A percentile compares a stretch with the other conserved stretches of the same genome.
These are phyloP conservation scores for Halcyon chelicuti DNA, from an alignment of 2,797 vertebrate species.

Conservation along the genomic window DNA sequence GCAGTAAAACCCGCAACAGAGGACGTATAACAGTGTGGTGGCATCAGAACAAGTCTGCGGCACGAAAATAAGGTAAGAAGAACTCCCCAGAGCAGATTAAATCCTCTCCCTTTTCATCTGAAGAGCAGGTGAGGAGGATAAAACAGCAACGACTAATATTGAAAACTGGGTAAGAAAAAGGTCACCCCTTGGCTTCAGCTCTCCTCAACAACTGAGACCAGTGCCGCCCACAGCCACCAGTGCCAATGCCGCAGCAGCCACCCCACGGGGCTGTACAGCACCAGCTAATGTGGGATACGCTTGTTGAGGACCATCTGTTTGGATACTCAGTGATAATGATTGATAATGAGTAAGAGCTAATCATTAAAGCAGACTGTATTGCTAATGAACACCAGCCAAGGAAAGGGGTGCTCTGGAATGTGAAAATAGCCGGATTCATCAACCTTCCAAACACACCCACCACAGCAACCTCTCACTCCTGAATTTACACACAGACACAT, in stretches of 20 bases:
- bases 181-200: accelerated
- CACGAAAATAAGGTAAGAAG: not conserved
- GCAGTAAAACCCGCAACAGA: not conserved
- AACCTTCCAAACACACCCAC: not conserved
- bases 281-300: not conserved
- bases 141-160: not conserved
- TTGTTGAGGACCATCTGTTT: not conserved
- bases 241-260: accelerated
- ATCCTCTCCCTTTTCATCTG: not conserved
- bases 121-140: not conserved
- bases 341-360: not conserved
- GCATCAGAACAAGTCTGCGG: not conserved
- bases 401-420: not conserved
- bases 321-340: not conserved
- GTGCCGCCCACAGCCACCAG: not conserved
- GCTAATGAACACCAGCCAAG: not conserved
- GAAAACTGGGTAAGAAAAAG: not conserved
- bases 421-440: not conserved
- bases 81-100: not conserved
- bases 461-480: accelerated
- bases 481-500: accelerated
- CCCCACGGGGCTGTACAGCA: accelerated
- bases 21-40: not conserved
- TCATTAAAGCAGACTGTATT: not conserved
- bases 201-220: not conserved